Conservation (phyloP, 2,797 vertebrate genomes). For the Rhinoraja longicauda region DNA sequence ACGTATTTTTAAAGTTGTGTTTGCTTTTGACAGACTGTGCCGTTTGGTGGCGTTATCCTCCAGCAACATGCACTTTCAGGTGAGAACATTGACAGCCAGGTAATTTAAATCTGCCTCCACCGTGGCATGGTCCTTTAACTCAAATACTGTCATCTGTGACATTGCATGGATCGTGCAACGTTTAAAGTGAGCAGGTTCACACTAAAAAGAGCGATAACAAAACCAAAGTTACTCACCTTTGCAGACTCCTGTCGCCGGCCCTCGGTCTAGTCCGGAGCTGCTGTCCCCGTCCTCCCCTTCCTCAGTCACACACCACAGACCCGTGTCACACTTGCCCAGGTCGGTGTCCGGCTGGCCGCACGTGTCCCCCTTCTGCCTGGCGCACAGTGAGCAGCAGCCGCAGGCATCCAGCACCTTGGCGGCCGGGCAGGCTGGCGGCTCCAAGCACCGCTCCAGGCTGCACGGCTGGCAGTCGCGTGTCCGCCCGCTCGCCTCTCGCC, state of each 20-base stretch:
- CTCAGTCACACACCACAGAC: conserved; percentile 60
- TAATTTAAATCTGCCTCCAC: background rate
- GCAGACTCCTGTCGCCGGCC: conserved; percentile 63
- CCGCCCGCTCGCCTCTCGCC: background rate
- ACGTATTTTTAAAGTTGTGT: background rate
- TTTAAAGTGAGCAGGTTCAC: background rate
- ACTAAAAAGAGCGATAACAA: background rate
- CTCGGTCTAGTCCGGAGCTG: conserved; percentile 46
- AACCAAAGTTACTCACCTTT: conserved; percentile 53
- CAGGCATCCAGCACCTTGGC: conserved; percentile 55
- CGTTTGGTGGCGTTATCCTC: background rate
- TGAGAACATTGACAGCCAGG: background rate
- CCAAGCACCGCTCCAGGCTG: background rate
- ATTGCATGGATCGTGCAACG: background rate
- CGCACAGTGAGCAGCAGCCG: conserved; percentile 65
- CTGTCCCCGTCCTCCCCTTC: conserved; percentile 30
- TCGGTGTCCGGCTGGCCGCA: conserved; percentile 66
- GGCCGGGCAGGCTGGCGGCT: background rate
- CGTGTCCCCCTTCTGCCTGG: conserved; percentile 62
- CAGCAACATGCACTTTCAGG: background rate
- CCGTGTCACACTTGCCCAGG: conserved; percentile 64
- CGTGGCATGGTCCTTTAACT: background rate
- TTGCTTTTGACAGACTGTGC: background rate
- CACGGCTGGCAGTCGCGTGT: background rate
- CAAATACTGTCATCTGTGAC: background rate